These are phyloP conservation scores for Psittacula derbiana DNA, from an alignment of 2,797 vertebrate genomes.

Conservation along the genomic window DNA sequence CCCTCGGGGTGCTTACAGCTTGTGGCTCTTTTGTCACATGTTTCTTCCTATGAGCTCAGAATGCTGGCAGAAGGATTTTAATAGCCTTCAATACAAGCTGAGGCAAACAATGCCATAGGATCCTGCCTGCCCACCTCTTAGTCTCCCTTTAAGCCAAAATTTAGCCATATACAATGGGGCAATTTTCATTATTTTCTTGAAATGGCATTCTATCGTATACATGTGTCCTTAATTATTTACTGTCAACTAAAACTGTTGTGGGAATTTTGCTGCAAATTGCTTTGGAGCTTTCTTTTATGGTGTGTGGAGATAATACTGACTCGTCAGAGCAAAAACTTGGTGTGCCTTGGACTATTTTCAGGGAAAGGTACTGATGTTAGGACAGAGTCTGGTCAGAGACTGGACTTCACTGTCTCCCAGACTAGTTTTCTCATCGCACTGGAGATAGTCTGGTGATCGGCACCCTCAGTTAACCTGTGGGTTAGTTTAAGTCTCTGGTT, in stretches of 20 bases:
- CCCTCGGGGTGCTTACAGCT: not conserved
- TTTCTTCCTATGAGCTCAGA: not conserved
- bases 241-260: not conserved
- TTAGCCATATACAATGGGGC: not conserved
- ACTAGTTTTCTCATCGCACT: not conserved
- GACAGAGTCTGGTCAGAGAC: not conserved
- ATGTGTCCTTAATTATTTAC: not conserved
- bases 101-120: not conserved
- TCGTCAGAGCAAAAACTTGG: not conserved
- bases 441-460: not conserved
- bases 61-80: not conserved
- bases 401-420: not conserved
- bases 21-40: rapidly evolving
- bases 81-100: not conserved
- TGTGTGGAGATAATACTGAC: not conserved
- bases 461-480: not conserved
- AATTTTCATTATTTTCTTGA: not conserved
- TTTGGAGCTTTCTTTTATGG: not conserved
- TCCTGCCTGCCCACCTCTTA: not conserved
- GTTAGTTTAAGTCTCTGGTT: not conserved
- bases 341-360: not conserved
- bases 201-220: not conserved
- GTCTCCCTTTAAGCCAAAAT: not conserved
- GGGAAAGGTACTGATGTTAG: not conserved
- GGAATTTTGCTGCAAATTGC: not conserved